These are phyloP conservation scores for Caenorhabditis japonica DNA, from an alignment of 2,888 invertebrate genomes.

Conservation along the genomic window DNA sequence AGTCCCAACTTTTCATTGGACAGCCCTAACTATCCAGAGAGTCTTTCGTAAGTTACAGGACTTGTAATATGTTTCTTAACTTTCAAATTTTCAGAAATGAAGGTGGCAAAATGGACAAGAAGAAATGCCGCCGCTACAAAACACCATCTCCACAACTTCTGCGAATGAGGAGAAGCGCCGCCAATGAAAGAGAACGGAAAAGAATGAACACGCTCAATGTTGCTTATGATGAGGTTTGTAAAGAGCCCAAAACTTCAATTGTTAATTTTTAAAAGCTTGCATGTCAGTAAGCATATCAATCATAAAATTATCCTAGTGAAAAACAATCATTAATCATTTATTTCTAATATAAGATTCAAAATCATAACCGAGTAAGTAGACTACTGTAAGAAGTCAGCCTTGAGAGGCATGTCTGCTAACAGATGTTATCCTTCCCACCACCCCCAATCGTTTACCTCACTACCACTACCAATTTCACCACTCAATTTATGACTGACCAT, in stretches of 20 bases:
- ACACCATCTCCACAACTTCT: conserved; percentile 76
- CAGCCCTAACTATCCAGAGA: conserved; percentile 33
- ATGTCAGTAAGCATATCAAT: background rate
- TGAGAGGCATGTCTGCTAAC: conserved; percentile 51
- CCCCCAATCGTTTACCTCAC: conserved; percentile 43
- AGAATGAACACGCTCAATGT: conserved; percentile 76
- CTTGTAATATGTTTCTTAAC: background rate
- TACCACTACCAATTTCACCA: conserved; percentile 34
- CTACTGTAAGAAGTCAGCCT: conserved; percentile 33
- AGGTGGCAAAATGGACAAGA: conserved; percentile 49
- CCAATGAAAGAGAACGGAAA: conserved; percentile 75
- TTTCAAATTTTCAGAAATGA: conserved; percentile 29
- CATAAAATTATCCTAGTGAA: background rate
- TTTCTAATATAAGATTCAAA: conserved; percentile 38
- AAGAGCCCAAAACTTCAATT: background rate
- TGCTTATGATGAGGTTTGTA: conserved; percentile 75
- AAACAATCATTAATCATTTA: conserved; percentile 29
- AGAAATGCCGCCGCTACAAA: conserved; percentile 70
- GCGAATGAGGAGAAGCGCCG: conserved; percentile 64
- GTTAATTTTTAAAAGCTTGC: background rate
- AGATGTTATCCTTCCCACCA: conserved; percentile 47
- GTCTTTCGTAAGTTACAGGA: conserved; percentile 33
- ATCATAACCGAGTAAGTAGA: conserved; percentile 25
- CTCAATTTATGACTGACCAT: conserved; percentile 34
- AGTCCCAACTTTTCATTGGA: conserved; percentile 56